These are phyloP conservation scores for Drosophila setosimentum DNA, from an alignment of 2,888 invertebrate genomes.

Conservation along the genomic window DNA sequence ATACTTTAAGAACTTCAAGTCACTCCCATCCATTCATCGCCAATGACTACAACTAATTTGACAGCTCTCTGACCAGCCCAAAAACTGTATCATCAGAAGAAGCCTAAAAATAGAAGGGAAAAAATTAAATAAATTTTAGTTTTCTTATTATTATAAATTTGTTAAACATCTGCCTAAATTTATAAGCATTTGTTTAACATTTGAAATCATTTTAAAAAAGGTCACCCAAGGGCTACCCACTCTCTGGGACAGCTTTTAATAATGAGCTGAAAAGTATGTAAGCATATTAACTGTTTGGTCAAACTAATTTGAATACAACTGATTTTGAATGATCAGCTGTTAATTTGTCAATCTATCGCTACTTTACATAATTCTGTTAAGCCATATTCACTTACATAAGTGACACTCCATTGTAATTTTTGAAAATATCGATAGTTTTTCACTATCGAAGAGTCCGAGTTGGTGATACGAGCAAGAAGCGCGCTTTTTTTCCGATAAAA, in stretches of 20 bases:
- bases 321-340: too few species aligned
- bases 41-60: not conserved
- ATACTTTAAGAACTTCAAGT: not conserved
- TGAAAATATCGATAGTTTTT: too few species aligned
- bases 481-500: too few species aligned
- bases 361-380: too few species aligned
- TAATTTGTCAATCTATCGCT: too few species aligned
- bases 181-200: not conserved
- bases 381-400: too few species aligned
- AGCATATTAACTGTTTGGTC: not conserved
- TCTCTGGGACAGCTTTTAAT: conserved; percentile 1
- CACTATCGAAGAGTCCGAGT: too few species aligned
- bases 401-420: too few species aligned
- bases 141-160: not conserved
- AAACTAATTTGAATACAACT: too few species aligned
- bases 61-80: not conserved
- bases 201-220: not conserved
- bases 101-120: not conserved
- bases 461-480: too few species aligned
- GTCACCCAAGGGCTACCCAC: not conserved
- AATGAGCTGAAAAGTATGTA: conserved; percentile 55
- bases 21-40: not conserved
- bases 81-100: not conserved
- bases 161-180: not conserved
- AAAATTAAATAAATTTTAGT: not conserved